Percentiles rank a stretch among this genome's conserved stretches.
Conservation (phyloP, 2,113 vertebrate species). For the Marcusenius ussheri region DNA sequence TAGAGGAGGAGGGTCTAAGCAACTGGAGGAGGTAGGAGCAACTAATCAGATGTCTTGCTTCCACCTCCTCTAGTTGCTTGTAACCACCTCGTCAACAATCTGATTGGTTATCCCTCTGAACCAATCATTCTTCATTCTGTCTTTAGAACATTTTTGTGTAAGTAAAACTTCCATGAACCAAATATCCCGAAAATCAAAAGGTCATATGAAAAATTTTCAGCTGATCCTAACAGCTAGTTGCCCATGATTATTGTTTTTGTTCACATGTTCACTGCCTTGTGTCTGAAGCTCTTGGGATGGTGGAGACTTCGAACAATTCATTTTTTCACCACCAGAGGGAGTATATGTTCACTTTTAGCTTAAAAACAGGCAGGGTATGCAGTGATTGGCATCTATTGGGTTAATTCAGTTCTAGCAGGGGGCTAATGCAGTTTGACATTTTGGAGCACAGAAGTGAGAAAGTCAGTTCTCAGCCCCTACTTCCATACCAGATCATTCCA, state of each 20-base stretch:
- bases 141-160: no score
- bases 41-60: no score
- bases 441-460: not conserved
- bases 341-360: not conserved
- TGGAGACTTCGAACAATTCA: not conserved
- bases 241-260: not conserved
- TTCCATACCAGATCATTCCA: not conserved
- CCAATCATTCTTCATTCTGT: no score
- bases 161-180: not conserved
- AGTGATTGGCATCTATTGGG: not conserved
- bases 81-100: no score
- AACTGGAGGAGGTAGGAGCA: no score
- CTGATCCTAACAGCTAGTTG: not conserved
- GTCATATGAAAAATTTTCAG: not conserved
- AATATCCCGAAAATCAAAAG: not conserved
- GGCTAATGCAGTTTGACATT: not conserved
- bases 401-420: not conserved
- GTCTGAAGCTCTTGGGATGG: not conserved
- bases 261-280: not conserved
- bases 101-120: no score
- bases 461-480: not conserved
- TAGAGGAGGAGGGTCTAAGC: no score
- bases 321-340: not conserved
- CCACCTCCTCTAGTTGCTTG: no score
- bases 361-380: not conserved